These are phyloP conservation scores for Upupa epops DNA, from an alignment of 2,113 vertebrate species.

Conservation along the genomic window DNA sequence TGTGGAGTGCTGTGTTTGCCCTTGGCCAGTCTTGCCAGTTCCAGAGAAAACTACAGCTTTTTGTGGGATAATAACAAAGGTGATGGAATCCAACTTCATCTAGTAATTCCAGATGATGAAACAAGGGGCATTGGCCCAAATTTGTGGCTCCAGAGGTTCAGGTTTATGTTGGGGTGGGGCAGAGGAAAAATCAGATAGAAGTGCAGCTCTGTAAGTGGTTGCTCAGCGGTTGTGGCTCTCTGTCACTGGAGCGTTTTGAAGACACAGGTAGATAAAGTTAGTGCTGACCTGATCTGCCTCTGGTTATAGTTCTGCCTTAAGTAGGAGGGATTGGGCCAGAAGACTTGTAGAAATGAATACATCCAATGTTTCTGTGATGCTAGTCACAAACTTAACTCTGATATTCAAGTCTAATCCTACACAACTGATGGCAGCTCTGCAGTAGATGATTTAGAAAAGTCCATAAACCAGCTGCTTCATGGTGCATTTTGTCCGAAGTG, in stretches of 20 bases:
- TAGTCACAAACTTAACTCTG: neutral
- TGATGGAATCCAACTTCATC: neutral
- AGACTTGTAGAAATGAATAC: neutral
- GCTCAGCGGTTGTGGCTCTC: neutral
- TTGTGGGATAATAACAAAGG: neutral
- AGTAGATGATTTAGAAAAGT: neutral
- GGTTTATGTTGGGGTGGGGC: neutral
- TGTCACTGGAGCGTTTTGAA: neutral
- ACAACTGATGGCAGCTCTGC: neutral
- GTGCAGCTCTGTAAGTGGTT: neutral
- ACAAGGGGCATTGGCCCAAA: fast-evolving
- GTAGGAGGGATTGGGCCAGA: neutral
- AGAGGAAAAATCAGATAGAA: neutral
- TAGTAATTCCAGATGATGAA: neutral
- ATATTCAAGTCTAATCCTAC: neutral
- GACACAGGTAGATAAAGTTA: neutral
- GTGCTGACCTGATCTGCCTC: neutral
- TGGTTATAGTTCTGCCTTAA: neutral
- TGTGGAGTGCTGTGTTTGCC: neutral
- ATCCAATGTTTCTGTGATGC: neutral
- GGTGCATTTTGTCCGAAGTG: neutral
- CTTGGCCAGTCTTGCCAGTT: neutral
- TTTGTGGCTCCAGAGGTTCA: neutral
- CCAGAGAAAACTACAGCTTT: neutral
- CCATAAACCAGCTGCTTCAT: neutral